Conservation (phyloP, 2,888 invertebrate genomes). For the Oscheius sp. region DNA sequence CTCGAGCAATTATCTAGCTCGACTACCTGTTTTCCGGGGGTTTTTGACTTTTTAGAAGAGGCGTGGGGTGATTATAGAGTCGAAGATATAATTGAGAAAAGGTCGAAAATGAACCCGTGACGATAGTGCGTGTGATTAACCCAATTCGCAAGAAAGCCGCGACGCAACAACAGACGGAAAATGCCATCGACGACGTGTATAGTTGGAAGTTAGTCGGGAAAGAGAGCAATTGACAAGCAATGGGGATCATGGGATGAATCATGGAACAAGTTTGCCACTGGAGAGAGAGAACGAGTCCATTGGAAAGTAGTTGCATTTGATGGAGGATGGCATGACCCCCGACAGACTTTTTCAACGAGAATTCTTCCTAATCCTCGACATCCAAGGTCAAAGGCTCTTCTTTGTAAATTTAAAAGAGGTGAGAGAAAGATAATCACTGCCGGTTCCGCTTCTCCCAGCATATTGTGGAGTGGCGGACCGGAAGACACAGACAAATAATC, state of each 20-base stretch:
- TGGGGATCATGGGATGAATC: no score
- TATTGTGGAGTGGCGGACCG: conserved; percentile 21
- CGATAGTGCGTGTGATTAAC: conserved; percentile 25
- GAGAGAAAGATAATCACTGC: conserved; percentile 8
- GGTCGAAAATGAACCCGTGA: not conserved
- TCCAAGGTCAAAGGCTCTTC: not conserved
- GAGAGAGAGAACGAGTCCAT: not conserved
- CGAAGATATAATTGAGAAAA: not conserved
- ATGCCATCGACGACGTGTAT: not conserved
- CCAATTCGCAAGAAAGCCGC: conserved; percentile 20
- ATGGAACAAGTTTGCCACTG: not conserved
- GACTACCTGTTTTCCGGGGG: no score
- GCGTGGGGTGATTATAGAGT: not conserved
- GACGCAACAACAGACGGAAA: conserved; percentile 8
- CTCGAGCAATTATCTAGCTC: no score
- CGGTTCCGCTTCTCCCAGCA: conserved; percentile 24
- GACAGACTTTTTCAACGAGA: not conserved
- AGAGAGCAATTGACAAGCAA: no score
- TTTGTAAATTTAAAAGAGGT: not conserved
- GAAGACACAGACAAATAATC: conserved; percentile 13
- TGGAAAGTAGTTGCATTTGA: not conserved
- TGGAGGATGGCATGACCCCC: not conserved
- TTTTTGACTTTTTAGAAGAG: no score
- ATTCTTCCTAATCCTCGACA: not conserved
- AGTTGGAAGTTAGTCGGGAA: no score